Evolutionary conservation across 2,888 invertebrate species (phyloP).

Genomic region (Vesta saturnalis): DNA sequence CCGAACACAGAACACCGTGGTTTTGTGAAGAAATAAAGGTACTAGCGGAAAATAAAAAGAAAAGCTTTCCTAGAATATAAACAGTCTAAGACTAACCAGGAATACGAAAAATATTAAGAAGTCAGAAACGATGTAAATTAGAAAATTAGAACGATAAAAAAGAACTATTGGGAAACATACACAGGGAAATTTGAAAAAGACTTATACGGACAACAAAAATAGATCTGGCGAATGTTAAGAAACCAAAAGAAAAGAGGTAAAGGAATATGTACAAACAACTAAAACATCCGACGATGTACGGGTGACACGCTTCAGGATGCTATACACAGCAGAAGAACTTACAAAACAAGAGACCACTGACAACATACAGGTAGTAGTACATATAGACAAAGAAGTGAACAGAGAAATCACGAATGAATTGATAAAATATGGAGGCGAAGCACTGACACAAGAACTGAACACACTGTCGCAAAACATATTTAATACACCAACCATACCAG

Average conservation of each 20-base stretch:
- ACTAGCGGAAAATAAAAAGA: background rate
- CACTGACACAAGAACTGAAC: background rate
- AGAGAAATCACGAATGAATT: background rate
- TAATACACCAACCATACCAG: background rate
- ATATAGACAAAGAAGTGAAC: background rate
- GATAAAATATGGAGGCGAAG: background rate
- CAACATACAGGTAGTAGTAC: background rate
- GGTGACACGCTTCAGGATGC: too few species aligned
- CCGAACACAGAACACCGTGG: background rate
- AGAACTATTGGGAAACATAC: background rate
- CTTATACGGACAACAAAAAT: background rate
- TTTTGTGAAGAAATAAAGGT: background rate
- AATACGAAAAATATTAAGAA: background rate
- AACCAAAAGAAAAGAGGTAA: too few species aligned
- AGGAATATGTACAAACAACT: background rate
- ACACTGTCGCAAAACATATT: too few species aligned
- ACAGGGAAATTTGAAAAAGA: background rate
- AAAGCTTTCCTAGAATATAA: background rate
- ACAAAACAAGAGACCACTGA: background rate
- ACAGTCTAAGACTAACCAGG: background rate
- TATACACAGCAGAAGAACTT: background rate
- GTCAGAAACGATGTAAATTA: background rate
- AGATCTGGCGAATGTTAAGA: background rate
- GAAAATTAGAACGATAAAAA: background rate
- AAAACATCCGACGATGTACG: background rate